Evolutionary conservation across 2,113 vertebrate genomes (phyloP).

Genomic region (Aphyosemion australe): DNA sequence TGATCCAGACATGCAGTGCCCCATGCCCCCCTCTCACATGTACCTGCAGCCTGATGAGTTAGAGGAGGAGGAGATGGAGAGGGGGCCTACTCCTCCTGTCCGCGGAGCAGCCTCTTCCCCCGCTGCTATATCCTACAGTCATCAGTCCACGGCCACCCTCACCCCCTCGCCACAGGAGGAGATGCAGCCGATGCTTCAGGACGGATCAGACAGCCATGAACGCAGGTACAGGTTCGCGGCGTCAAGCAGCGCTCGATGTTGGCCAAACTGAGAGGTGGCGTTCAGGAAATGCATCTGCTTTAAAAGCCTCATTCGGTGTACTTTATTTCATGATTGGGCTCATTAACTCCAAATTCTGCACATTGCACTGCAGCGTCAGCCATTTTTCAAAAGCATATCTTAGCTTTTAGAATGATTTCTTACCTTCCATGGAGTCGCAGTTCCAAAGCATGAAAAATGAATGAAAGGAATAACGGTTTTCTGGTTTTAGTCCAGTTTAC

Average conservation of each 20-base stretch:
- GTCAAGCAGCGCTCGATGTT: not conserved
- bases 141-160: conserved; percentile 97
- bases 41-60: conserved; percentile 96
- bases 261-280: not conserved
- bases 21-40: conserved; percentile 92
- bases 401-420: conserved; percentile 41
- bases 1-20: conserved; percentile 91
- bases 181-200: conserved; percentile 94
- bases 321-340: conserved; percentile 29
- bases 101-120: conserved; percentile 95
- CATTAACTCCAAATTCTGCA: conserved; percentile 38
- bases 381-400: conserved; percentile 22
- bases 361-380: not conserved
- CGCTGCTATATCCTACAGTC: conserved; percentile 96
- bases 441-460: conserved; percentile 20
- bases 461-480: conserved; percentile 2
- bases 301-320: conserved; percentile 7
- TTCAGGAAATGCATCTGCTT: conserved; percentile 2
- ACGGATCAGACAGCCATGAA: conserved; percentile 87
- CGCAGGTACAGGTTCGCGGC: conserved; percentile 81
- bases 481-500: conserved; percentile 5
- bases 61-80: conserved; percentile 88
- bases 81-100: conserved; percentile 94
- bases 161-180: conserved; percentile 98
- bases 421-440: conserved; percentile 28